These are phyloP conservation scores for Apostichopus japonicus DNA, from an alignment of 35 echinoderm and acorn worm genomes.

Conservation along the genomic window DNA sequence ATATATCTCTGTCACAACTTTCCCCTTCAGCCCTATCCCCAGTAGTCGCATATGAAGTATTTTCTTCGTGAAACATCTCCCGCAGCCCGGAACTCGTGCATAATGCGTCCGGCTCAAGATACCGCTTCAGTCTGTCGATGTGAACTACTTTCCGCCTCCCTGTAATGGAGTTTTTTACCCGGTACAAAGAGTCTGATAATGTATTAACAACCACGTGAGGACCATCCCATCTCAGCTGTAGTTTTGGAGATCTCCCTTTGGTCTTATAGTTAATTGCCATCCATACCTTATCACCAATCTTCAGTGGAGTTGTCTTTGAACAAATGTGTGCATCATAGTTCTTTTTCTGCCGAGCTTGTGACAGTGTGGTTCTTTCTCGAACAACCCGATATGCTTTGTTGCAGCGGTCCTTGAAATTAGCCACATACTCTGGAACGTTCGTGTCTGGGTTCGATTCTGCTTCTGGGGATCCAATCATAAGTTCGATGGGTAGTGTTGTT, in stretches of 20 bases:
- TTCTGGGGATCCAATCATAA: slow-evolving; percentile 49
- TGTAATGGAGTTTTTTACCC: background rate
- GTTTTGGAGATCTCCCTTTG: slow-evolving; percentile 29
- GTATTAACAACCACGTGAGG: background rate
- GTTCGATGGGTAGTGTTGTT: slow-evolving; percentile 34
- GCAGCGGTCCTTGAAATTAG: slow-evolving; percentile 33
- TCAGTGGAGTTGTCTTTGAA: background rate
- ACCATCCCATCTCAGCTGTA: slow-evolving; percentile 40
- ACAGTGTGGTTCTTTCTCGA: background rate
- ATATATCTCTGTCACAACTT: too few species aligned
- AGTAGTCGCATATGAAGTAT: too few species aligned
- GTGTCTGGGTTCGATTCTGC: background rate
- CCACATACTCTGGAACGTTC: background rate
- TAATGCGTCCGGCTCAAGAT: background rate
- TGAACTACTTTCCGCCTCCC: slow-evolving; percentile 10
- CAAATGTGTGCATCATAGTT: slow-evolving; percentile 42
- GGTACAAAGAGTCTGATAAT: slow-evolving; percentile 20
- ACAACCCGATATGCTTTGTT: slow-evolving; percentile 5
- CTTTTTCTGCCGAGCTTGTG: slow-evolving; percentile 26
- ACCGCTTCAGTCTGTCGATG: slow-evolving; percentile 18
- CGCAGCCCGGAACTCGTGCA: background rate
- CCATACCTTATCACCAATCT: background rate
- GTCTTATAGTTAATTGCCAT: background rate
- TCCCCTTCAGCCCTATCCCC: too few species aligned
- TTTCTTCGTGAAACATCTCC: too few species aligned